These are phyloP conservation scores for Oreochromis tanganicae DNA, from an alignment of 2,113 vertebrate species.

Conservation along the genomic window DNA sequence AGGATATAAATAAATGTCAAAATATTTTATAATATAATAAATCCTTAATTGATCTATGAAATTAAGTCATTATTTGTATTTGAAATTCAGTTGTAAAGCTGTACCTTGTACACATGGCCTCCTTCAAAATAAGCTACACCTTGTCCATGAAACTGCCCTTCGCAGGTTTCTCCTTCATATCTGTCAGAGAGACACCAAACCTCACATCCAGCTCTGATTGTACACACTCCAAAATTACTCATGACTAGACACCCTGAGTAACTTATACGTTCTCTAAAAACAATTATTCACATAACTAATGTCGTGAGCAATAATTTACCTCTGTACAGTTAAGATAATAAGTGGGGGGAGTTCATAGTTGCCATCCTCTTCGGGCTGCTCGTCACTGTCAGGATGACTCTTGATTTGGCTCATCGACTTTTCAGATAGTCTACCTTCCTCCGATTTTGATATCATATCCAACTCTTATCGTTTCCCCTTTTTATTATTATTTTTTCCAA, in stretches of 20 bases:
- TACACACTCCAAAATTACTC: not conserved
- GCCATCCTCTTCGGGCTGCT: not conserved
- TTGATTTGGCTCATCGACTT: not conserved
- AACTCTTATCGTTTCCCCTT: not conserved
- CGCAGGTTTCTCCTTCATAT: constrained; percentile 76
- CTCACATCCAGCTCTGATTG: not conserved
- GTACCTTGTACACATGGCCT: constrained; percentile 77
- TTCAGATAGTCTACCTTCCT: not conserved
- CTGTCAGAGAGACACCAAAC: constrained; percentile 50
- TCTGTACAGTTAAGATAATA: constrained; percentile 67
- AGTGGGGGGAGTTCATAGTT: constrained; percentile 53
- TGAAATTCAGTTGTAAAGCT: not conserved
- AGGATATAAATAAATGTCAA: not conserved
- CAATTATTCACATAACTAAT: not conserved
- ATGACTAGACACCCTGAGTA: not conserved
- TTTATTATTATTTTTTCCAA: not conserved
- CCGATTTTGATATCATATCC: not conserved
- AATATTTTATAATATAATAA: not conserved
- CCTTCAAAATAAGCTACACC: constrained; percentile 79
- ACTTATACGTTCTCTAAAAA: not conserved
- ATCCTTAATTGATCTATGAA: not conserved
- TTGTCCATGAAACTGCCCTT: constrained; percentile 76
- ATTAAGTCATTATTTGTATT: not conserved
- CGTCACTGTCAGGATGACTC: not conserved
- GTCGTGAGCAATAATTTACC: constrained; percentile 51